Evolutionary conservation across 2,888 invertebrate species (phyloP).

Genomic region (Sarcophaga caerulescens): DNA sequence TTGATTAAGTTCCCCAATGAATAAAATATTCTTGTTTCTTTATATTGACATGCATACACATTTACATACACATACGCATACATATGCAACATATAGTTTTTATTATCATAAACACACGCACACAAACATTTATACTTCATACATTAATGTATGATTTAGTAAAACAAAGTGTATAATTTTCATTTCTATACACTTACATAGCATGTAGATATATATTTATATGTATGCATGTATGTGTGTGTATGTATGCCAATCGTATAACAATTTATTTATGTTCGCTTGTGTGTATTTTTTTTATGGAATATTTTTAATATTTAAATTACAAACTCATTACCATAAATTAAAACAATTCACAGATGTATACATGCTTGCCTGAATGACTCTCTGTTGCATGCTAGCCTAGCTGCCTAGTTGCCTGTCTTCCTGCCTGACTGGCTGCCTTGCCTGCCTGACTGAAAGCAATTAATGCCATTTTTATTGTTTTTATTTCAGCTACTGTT

Average conservation of each 20-base stretch:
- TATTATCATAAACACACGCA: neutral
- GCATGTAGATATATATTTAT: neutral
- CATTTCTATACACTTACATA: neutral
- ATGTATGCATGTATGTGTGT: too few species aligned
- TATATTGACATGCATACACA: neutral
- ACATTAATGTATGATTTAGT: neutral
- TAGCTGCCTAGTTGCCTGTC: neutral
- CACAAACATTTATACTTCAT: neutral
- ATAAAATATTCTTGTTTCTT: neutral
- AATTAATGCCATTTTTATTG: neutral
- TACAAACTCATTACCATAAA: constrained; percentile 52
- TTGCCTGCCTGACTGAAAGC: neutral
- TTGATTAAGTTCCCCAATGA: neutral
- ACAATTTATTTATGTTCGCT: neutral
- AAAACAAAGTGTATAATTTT: neutral
- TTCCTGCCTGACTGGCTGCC: too few species aligned
- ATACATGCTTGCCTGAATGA: constrained; percentile 6
- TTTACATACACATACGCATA: neutral
- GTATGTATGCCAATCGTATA: neutral
- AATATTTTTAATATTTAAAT: constrained; percentile 43
- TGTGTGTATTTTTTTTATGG: neutral
- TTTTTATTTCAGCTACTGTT: constrained; percentile 1
- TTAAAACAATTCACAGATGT: constrained; percentile 43
- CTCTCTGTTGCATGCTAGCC: neutral
- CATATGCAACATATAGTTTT: too few species aligned